These are phyloP conservation scores for Steinernema khuongi DNA, from an alignment of 1,140 invertebrate species.

Conservation along the genomic window DNA sequence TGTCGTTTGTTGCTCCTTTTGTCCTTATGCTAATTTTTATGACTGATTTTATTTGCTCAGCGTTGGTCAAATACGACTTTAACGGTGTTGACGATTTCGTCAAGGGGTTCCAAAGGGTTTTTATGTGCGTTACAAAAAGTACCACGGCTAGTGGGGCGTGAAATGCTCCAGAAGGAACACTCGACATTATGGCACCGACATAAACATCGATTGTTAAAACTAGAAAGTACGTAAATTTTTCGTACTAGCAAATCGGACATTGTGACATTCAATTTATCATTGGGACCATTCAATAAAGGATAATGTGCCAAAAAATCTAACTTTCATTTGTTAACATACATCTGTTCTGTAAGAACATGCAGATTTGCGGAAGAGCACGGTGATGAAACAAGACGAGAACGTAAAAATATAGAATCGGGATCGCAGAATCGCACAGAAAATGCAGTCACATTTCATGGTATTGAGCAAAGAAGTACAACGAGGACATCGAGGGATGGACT, in stretches of 20 bases:
- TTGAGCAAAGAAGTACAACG: not conserved
- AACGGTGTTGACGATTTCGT: too few species aligned
- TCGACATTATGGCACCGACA: too few species aligned
- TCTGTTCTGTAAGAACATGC: not conserved
- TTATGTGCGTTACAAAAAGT: too few species aligned
- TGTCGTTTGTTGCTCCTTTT: not conserved
- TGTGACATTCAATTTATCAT: not conserved
- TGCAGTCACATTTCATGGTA: not conserved
- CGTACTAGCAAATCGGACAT: not conserved
- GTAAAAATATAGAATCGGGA: not conserved
- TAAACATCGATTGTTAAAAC: too few species aligned
- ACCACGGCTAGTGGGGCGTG: too few species aligned
- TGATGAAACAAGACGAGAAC: not conserved
- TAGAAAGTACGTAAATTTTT: not conserved
- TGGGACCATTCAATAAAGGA: too few species aligned
- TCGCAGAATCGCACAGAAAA: not conserved
- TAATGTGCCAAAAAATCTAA: not conserved
- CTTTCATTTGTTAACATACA: too few species aligned
- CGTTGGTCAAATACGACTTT: not conserved
- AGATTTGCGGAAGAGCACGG: not conserved
- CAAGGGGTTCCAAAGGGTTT: too few species aligned
- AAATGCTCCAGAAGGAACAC: too few species aligned
- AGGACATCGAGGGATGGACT: not conserved
- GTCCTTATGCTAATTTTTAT: not conserved
- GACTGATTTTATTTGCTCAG: not conserved